These are phyloP conservation scores for Brachyistius frenatus DNA, from an alignment of 2,113 vertebrate genomes.

Conservation along the genomic window DNA sequence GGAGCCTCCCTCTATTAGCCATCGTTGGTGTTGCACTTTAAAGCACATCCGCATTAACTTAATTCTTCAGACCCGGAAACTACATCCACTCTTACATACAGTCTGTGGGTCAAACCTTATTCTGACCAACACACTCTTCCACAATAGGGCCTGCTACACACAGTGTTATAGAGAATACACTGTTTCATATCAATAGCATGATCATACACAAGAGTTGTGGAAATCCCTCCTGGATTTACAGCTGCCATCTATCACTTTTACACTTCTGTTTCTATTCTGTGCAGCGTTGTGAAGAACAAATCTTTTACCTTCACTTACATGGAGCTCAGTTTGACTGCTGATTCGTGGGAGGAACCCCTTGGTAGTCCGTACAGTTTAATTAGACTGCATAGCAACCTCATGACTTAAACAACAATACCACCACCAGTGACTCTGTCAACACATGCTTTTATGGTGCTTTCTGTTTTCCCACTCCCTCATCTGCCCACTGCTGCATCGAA, in stretches of 20 bases:
- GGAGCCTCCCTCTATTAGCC: no score
- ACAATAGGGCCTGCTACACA: not conserved
- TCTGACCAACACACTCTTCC: not conserved
- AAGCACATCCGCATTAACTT: no score
- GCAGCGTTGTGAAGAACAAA: conserved; percentile 21
- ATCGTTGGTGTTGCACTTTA: no score
- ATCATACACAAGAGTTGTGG: not conserved
- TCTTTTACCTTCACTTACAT: conserved; percentile 14
- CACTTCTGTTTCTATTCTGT: conserved; percentile 20
- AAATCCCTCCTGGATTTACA: not conserved
- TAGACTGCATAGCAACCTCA: conserved; percentile 51
- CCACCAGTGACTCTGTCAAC: conserved; percentile 49
- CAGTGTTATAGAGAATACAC: no score
- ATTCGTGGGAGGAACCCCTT: conserved; percentile 37
- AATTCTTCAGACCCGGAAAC: no score
- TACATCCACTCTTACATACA: no score
- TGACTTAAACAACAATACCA: conserved; percentile 58
- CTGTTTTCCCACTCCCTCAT: conserved; percentile 26
- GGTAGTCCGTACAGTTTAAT: conserved; percentile 55
- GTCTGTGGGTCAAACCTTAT: not conserved
- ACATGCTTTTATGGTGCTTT: conserved; percentile 34
- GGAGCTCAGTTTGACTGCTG: conserved; percentile 26
- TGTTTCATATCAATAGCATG: not conserved
- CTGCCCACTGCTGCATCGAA: not conserved
- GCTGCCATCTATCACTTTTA: conserved; percentile 25